Evolutionary conservation across 1,140 invertebrate species (phyloP), one percentile per base, ranked within the genome.

Genomic region (Drosophila nebulosa): DNA sequence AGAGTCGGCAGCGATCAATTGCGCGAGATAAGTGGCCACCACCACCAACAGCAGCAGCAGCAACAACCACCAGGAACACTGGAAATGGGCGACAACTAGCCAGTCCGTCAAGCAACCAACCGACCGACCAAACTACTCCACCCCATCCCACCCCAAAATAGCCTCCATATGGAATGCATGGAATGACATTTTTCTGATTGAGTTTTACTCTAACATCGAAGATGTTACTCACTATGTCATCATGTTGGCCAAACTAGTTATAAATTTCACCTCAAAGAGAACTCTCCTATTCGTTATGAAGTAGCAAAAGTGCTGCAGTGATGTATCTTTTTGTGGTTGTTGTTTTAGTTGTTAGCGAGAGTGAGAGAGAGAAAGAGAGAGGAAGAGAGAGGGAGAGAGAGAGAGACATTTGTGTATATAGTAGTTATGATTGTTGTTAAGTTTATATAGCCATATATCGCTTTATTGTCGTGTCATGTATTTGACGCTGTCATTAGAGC

Each of bases 11-110:
- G 78, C 81, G 81, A 85, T 85, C 81, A 85, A 85, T 85, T 85
- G 81, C 81, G 74, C 81, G 81, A 86, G 81, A 85, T 85, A 85
- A 85, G 81, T 81, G 69, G 71, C 42, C 50, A 61, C 39, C 53
- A 57, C 57, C 30, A 39, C 35, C 63, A 77, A 24, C 27, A 39
- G 42, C 32, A 58, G 26, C 61, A 46, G 36, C 59, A n/a, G n/a
- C 22, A 22, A 7, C 24, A 57, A 36, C 27, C 30, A 59, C 6
- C n/a, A 63, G n/a, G 2, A 53, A 27, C 51, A 53, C 51, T 53
- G 51, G 51, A 53, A 53, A 53, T 53, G 51, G 22, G 16, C 57
- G 18, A 53, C 32, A 51, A 36, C 62, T 59, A 68, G 58, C 61
- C 61, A 64, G 10, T 46, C 10, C n/a, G n/a, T n/a, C n/a, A n/a